Conservation (phyloP, 2,797 vertebrate species). For the Cynodonichthys magdalenae region DNA sequence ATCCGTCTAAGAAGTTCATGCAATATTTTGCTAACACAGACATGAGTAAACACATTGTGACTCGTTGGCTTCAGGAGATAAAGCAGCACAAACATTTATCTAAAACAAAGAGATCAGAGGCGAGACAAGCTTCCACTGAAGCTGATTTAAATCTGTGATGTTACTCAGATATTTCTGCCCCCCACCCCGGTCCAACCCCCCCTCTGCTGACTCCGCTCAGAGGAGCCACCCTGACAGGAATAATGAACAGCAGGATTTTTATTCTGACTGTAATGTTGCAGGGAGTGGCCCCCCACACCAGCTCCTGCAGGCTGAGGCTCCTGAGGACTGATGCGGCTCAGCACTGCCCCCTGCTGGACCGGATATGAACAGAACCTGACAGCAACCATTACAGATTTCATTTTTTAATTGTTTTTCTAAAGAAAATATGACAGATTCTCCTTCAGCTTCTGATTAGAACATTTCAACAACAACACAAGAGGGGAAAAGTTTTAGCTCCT, state of each 20-base stretch:
- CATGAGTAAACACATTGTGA: neutral
- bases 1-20: no score
- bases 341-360: conserved; percentile 71
- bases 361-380: neutral
- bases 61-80: no score
- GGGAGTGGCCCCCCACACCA: conserved; percentile 50
- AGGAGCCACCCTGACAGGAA: conserved; percentile 10
- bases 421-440: neutral
- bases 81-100: conserved; percentile 2
- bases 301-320: conserved; percentile 5
- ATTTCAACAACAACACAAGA: no score
- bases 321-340: conserved; percentile 16
- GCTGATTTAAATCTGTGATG: conserved; percentile 23
- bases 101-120: neutral
- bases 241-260: conserved; percentile 31
- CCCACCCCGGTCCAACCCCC: neutral
- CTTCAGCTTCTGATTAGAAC: neutral
- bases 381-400: neutral
- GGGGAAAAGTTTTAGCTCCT: no score
- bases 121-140: neutral
- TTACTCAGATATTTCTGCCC: neutral
- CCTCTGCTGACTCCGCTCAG: no score
- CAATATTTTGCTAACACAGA: no score
- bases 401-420: neutral
- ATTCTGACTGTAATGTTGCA: conserved; percentile 33